Base-by-base conservation (phyloP, 2,888 invertebrate genomes). In the Drosophila tanythrix region DNA sequence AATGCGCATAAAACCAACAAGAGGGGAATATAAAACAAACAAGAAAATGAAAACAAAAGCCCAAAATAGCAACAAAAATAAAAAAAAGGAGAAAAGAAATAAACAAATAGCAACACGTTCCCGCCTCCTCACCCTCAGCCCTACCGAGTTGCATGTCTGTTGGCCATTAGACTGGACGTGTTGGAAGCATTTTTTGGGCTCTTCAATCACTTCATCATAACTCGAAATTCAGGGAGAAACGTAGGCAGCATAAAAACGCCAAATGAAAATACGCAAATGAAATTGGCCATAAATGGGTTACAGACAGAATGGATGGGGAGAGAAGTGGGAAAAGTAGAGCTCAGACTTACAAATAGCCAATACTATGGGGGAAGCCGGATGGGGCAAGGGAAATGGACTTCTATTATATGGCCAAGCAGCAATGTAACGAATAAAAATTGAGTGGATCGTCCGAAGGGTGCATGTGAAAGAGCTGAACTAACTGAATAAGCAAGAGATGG, bases 161-260 rank as follows among this genome's bases (percentile, higher is more conserved):
- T 55, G 82, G 84, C 56, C 71, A 87, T 88, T 89, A 33, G 74
- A 51, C 43, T 57, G 76, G 74, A 64, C 79, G 68, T 59, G 62
- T 74, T 56, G 55, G 51, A 33, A 55, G 65, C 64, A 50, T 31
- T 50, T 67, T 36, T 53, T 70, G 51, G 74, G 55, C 76, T 83
- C 82, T 88, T 86, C 89, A 85, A 85, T 88, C 84, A 83, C 84
- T 85, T 88, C 89, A 88, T 85, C 84, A 88, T 83, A 85, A 82
- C 64, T 62, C 66, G 50, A 61, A 55, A 31, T 40, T 40, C 11
- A 38, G 55, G 51, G 48, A 35, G 52, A 79, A 74, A 83, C 74
- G 74, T 71, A 74, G 79, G 46, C 55, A 67, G 50, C 79, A 80
- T 79, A 76, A 81, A 81, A 81, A 70, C 65, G 60, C 68, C 59